phyloP scores from a whole-genome alignment of 2,113 vertebrate species.

The Anhinga anhinga region DNA sequence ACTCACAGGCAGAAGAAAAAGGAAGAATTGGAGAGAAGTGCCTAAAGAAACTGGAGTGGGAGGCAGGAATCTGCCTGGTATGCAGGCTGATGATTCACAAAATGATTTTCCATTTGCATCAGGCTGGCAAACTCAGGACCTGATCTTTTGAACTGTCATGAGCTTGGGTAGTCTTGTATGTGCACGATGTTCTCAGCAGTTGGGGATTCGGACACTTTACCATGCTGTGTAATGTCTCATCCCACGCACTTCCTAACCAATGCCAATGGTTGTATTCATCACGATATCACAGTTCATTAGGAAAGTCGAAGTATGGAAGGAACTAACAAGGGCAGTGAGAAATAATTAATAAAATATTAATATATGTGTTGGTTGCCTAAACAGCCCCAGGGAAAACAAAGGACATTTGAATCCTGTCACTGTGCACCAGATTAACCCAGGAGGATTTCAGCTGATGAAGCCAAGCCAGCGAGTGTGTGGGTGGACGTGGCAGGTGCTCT shows the following conservation, averaged over 20 bases:
- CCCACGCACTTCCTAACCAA: not conserved
- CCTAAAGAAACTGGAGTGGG: slow-evolving; percentile 6
- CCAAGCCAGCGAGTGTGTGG: not conserved
- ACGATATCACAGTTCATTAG: rapidly evolving
- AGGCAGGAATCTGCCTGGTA: not conserved
- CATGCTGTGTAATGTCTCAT: not conserved
- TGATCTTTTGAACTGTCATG: not conserved
- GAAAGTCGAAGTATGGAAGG: not conserved
- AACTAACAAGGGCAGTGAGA: not conserved
- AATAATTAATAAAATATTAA: not conserved
- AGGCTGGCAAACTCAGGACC: not conserved
- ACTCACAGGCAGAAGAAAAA: not conserved
- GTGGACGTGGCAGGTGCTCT: not conserved
- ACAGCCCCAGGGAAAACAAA: not conserved
- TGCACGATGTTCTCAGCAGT: rapidly evolving
- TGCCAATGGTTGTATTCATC: not conserved
- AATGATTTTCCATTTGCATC: not conserved
- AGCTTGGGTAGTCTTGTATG: not conserved
- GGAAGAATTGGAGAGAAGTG: not conserved
- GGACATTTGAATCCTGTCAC: not conserved
- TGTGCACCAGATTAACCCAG: not conserved
- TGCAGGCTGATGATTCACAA: slow-evolving; percentile 11
- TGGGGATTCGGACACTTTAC: not conserved
- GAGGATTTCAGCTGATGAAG: not conserved
- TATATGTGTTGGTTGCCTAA: not conserved